Percentiles rank a stretch among this genome's conserved stretches.
phyloP scores from a whole-genome alignment of 2,113 vertebrate species.

The Austrofundulus limnaeus region DNA sequence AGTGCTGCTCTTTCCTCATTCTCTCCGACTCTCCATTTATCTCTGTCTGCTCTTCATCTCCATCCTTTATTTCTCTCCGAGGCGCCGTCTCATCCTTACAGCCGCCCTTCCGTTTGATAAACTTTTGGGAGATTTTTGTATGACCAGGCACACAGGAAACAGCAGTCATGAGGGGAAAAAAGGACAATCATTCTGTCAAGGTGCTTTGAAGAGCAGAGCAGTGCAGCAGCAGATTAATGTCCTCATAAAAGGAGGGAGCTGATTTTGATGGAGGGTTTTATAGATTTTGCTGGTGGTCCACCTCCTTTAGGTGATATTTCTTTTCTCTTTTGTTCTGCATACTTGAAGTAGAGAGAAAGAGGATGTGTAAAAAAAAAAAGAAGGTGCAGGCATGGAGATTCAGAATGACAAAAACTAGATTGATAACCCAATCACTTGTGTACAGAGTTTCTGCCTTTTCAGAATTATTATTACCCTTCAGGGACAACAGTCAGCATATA shows the following conservation, averaged over 20 bases:
- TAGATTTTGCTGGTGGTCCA: constrained; percentile 75
- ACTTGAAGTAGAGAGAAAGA: constrained; percentile 47
- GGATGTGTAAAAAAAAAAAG: constrained; percentile 26
- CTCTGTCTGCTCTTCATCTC: constrained; percentile 67
- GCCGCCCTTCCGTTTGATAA: constrained; percentile 67
- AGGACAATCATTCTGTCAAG: constrained; percentile 71
- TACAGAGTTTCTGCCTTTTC: constrained; percentile 44
- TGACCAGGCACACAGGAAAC: constrained; percentile 69
- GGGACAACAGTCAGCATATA: constrained; percentile 32
- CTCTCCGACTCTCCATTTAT: constrained; percentile 64
- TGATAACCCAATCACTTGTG: constrained; percentile 42
- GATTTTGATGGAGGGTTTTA: constrained; percentile 81
- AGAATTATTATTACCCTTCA: constrained; percentile 50
- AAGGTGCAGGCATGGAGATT: constrained; percentile 23
- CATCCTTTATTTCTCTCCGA: constrained; percentile 65
- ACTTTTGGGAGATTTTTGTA: constrained; percentile 71
- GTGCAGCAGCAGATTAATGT: constrained; percentile 75
- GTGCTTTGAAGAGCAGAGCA: constrained; percentile 79
- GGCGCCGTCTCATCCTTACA: constrained; percentile 51
- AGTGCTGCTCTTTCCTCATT: constrained; percentile 62
- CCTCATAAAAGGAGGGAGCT: constrained; percentile 73
- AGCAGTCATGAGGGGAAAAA: constrained; percentile 47
- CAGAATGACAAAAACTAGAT: constrained; percentile 52
- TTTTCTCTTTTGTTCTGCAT: constrained; percentile 73
- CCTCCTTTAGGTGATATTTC: constrained; percentile 72